Conservation (phyloP, 2,888 invertebrate species). For the Pachycephus smyrnensis region DNA sequence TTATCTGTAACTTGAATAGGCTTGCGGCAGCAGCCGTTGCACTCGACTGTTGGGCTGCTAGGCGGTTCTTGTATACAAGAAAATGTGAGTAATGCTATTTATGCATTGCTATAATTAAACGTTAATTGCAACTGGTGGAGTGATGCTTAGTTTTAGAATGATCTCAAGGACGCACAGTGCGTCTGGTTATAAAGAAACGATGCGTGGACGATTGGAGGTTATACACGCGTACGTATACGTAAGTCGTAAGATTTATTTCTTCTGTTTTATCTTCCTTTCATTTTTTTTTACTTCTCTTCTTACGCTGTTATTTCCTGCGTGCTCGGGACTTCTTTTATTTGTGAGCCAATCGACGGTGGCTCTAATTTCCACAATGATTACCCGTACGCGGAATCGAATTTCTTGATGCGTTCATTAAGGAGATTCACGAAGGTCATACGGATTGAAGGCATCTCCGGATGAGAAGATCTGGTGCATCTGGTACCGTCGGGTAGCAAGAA, state of each 20-base stretch:
- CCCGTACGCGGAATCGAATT: conserved; percentile 24
- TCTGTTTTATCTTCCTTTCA: neutral
- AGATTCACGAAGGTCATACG: conserved; percentile 31
- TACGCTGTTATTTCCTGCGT: neutral
- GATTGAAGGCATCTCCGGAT: conserved; percentile 30
- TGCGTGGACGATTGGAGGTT: neutral
- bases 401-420: conserved; percentile 30
- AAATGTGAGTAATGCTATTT: neutral
- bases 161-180: neutral
- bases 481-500: neutral
- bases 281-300: neutral
- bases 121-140: neutral
- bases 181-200: neutral
- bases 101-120: neutral
- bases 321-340: neutral
- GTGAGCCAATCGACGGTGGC: neutral
- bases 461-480: conserved; percentile 28
- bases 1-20: neutral
- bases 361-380: conserved; percentile 36
- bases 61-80: neutral
- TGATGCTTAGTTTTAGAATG: neutral
- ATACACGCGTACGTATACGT: neutral
- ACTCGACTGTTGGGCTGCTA: neutral
- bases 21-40: neutral
- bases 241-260: neutral